A percentile compares a stretch with the other conserved stretches of the same genome.
Conservation (phyloP, 2,888 invertebrate species). For the Palloptera scutellata region DNA sequence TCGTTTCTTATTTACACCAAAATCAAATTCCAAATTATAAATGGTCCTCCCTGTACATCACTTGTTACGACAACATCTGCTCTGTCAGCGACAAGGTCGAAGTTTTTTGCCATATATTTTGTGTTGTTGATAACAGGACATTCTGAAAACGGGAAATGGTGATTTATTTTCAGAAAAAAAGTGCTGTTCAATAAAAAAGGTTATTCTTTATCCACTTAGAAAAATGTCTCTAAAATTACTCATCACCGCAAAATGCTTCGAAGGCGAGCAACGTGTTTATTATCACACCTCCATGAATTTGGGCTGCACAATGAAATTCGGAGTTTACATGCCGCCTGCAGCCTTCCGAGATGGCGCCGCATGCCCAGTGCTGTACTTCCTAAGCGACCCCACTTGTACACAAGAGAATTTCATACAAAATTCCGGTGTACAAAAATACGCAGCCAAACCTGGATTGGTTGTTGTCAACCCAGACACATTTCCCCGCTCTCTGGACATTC, state of each 20-base stretch:
- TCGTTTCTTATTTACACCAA: no score
- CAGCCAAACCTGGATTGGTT: slow-evolving; percentile 83
- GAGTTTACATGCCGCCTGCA: slow-evolving; percentile 86
- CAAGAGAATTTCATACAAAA: slow-evolving; percentile 97
- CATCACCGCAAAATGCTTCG: slow-evolving; percentile 51
- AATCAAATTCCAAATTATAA: no score
- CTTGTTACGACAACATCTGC: no score
- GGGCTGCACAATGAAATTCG: slow-evolving; percentile 93
- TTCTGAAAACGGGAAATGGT: no score
- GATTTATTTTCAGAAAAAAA: not conserved
- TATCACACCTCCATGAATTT: slow-evolving; percentile 67
- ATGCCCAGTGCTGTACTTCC: slow-evolving; percentile 84
- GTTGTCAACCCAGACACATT: slow-evolving; percentile 97
- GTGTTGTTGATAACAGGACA: no score
- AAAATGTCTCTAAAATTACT: slow-evolving; percentile 51
- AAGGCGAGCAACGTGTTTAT: slow-evolving; percentile 59
- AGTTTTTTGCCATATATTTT: no score
- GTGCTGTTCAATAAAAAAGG: not conserved
- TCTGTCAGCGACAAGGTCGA: no score
- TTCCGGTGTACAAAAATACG: slow-evolving; percentile 91
- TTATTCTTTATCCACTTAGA: not conserved
- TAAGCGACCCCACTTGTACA: slow-evolving; percentile 92
- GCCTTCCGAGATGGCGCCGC: slow-evolving; percentile 64
- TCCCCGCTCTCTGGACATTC: slow-evolving; percentile 86
- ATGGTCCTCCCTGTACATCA: no score